These are phyloP conservation scores for Phrynosoma blainvillii DNA, from an alignment of 2,113 vertebrate genomes.

Conservation along the genomic window DNA sequence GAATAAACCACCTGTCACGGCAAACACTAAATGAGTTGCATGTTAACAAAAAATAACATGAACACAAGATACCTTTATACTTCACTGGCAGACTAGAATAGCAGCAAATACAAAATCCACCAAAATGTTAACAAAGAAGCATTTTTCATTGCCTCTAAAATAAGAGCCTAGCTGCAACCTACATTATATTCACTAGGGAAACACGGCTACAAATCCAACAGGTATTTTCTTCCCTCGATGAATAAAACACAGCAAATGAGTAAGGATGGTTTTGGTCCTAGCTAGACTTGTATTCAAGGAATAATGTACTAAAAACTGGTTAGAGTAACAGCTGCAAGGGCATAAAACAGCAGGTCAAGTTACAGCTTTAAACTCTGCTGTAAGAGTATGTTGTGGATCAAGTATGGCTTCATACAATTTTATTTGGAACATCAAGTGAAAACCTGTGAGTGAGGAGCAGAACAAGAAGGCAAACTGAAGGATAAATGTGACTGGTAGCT, in stretches of 20 bases:
- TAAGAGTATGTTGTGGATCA: no score
- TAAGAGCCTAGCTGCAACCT: neutral
- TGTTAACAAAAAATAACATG: neutral
- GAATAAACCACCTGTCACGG: neutral
- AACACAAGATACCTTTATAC: neutral
- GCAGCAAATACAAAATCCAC: neutral
- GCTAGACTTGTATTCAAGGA: neutral
- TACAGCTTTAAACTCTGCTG: neutral
- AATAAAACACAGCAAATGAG: conserved; percentile 1
- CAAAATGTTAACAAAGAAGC: neutral
- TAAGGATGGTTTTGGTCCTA: neutral
- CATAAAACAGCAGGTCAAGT: neutral
- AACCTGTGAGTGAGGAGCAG: neutral
- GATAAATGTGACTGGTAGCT: neutral
- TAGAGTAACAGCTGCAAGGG: neutral
- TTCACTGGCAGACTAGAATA: neutral
- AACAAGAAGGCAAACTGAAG: neutral
- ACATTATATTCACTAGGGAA: neutral
- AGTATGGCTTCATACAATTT: neutral
- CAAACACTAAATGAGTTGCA: neutral
- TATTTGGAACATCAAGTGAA: neutral
- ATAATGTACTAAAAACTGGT: neutral
- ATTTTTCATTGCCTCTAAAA: neutral
- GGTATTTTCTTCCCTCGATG: neutral
- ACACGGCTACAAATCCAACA: neutral